Base-by-base conservation (phyloP, 1,140 invertebrate species). In the Caerostris darwini region DNA sequence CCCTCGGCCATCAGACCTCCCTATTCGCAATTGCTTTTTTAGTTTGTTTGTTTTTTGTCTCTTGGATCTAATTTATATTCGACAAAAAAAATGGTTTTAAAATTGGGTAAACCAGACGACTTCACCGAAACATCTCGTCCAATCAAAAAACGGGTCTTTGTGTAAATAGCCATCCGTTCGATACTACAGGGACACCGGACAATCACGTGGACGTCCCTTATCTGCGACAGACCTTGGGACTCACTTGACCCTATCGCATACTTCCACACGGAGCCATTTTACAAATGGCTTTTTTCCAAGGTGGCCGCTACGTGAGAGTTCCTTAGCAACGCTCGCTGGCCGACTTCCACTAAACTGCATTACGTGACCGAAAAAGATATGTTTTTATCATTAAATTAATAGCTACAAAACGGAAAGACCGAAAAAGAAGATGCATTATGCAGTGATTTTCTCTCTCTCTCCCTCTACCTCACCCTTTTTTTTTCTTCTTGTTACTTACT, bases 391-490 rank as follows among this genome's bases (percentile, higher is more conserved):
- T 92, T 92, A 92, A 92, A 92, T 92, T 92, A 92, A 92, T 92
- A 92, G 90, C 90, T 92, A 92, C 90, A 92, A 92, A 92, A 92
- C 90, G 90, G 90, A 92, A 92, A 92, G 54, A 88, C 34, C 86
- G 7, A 88, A 88, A 88, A 88, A 88, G 86, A 88, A 61, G 61
- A 61, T 54, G 58, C 61, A 88, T 67, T 64, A 88, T 64, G 86
- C 86, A 61, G 86, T 88, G 86, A 88, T 88, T 88, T 87, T 54
- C 34, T 50, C 71, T 77, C 34, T 53, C 71, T 50, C 34, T 77
- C 10, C 34, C 53, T 10, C 69, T n/a, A n/a, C n/a, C n/a, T n/a
- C n/a, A n/a, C 19, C 69, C 34, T 10, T 77, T 77, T 34, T 34
- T 34, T n/a, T n/a, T n/a, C n/a, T n/a, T 34, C 34, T 34, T 34